Evolutionary conservation across 2,888 invertebrate species (phyloP).

Genomic region (Eupithecia dodoneata): DNA sequence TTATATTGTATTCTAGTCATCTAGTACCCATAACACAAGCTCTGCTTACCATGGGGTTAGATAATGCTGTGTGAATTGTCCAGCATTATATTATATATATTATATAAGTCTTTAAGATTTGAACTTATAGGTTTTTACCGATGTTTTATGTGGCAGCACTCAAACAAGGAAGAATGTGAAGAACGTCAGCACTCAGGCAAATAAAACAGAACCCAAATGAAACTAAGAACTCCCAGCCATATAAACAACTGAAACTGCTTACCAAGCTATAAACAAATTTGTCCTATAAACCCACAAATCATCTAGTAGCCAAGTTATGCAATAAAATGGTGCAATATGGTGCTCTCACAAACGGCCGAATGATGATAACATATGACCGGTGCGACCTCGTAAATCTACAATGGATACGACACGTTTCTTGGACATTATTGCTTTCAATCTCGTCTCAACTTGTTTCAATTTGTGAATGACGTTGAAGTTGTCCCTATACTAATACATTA

Average conservation of each 20-base stretch:
- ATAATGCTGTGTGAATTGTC: too few species aligned
- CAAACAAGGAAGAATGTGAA: not conserved
- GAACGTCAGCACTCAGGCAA: not conserved
- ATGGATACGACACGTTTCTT: constrained; percentile 33
- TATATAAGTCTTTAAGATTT: too few species aligned
- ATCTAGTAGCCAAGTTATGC: constrained; percentile 58
- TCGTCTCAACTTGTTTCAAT: not conserved
- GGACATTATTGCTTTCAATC: constrained; percentile 13
- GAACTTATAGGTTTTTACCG: too few species aligned
- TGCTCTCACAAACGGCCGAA: constrained; percentile 59
- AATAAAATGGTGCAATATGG: constrained; percentile 69
- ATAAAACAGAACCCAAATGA: not conserved
- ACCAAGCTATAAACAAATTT: constrained; percentile 39
- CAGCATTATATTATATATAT: too few species aligned
- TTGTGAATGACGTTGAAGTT: not conserved
- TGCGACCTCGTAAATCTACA: constrained; percentile 39
- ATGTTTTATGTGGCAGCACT: not conserved
- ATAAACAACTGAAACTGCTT: constrained; percentile 3
- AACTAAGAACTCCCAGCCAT: not conserved
- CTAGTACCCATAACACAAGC: too few species aligned
- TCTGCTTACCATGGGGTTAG: too few species aligned
- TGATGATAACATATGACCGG: constrained; percentile 60
- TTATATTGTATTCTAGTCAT: too few species aligned
- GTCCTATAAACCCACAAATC: constrained; percentile 41
- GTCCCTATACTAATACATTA: not conserved